Conservation (phyloP, 2,888 invertebrate species). For the Clepsis dumicolana region DNA sequence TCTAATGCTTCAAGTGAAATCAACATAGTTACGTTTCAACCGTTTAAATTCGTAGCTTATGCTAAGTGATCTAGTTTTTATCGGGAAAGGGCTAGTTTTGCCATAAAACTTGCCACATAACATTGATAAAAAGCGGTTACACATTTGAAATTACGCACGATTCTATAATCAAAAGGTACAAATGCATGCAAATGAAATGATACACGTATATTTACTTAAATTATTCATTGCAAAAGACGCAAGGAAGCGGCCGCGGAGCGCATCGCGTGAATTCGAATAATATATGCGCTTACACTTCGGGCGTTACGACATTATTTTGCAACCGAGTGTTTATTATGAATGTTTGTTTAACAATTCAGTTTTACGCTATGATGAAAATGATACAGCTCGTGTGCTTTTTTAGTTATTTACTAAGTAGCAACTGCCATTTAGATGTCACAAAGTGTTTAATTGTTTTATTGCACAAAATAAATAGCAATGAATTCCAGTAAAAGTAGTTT, state of each 20-base stretch:
- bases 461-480: too few species aligned
- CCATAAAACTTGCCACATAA: background rate
- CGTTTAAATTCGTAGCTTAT: constrained; percentile 17
- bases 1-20: constrained; percentile 30
- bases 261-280: constrained; percentile 40
- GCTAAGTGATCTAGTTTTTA: constrained; percentile 29
- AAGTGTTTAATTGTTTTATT: background rate
- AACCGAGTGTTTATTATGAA: constrained; percentile 35
- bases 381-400: background rate
- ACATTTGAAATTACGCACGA: background rate
- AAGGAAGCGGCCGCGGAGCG: constrained; percentile 32
- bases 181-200: constrained; percentile 33
- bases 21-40: constrained; percentile 3
- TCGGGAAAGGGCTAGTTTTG: constrained; percentile 13
- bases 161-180: constrained; percentile 19
- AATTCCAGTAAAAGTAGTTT: too few species aligned
- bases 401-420: background rate
- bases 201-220: constrained; percentile 36
- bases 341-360: constrained; percentile 32
- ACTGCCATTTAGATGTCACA: background rate
- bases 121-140: constrained; percentile 9
- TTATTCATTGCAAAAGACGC: constrained; percentile 37
- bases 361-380: constrained; percentile 12
- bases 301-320: constrained; percentile 40
- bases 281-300: constrained; percentile 21